Percentiles rank a stretch among this genome's conserved stretches.
These are phyloP conservation scores for Diplodus puntazzo DNA, from an alignment of 2,797 vertebrate genomes.

Conservation along the genomic window DNA sequence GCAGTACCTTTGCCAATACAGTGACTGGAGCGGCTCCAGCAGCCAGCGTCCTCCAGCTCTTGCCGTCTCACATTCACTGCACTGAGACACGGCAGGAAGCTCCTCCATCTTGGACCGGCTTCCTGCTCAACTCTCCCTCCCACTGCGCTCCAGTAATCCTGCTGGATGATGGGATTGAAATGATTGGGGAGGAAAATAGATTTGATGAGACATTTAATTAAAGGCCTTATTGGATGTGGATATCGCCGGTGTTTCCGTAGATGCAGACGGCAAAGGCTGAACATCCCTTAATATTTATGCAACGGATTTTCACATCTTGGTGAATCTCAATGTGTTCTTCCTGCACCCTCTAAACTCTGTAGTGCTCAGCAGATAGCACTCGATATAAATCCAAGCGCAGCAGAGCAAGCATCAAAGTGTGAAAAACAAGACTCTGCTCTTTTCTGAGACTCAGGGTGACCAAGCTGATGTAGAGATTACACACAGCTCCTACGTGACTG, in stretches of 20 bases:
- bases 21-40: slow-evolving; percentile 64
- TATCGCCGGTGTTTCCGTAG: slow-evolving; percentile 6
- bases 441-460: slow-evolving; percentile 25
- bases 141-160: slow-evolving; percentile 48
- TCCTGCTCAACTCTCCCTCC: slow-evolving; percentile 41
- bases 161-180: slow-evolving; percentile 40
- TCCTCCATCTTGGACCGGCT: slow-evolving; percentile 48
- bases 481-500: slow-evolving; percentile 1
- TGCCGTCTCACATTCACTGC: slow-evolving; percentile 62
- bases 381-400: neutral
- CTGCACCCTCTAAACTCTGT: neutral
- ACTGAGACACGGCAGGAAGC: slow-evolving; percentile 50
- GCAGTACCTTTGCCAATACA: slow-evolving; percentile 72
- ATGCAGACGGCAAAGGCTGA: neutral
- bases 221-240: slow-evolving; percentile 34
- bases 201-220: slow-evolving; percentile 71
- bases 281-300: neutral
- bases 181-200: slow-evolving; percentile 44
- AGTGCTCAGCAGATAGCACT: neutral
- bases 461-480: slow-evolving; percentile 1
- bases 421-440: neutral
- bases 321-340: neutral
- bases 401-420: slow-evolving; percentile 2
- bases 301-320: neutral
- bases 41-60: slow-evolving; percentile 68